Evolutionary conservation across 2,113 vertebrate species (phyloP).

Genomic region (Notothenia rossii): DNA sequence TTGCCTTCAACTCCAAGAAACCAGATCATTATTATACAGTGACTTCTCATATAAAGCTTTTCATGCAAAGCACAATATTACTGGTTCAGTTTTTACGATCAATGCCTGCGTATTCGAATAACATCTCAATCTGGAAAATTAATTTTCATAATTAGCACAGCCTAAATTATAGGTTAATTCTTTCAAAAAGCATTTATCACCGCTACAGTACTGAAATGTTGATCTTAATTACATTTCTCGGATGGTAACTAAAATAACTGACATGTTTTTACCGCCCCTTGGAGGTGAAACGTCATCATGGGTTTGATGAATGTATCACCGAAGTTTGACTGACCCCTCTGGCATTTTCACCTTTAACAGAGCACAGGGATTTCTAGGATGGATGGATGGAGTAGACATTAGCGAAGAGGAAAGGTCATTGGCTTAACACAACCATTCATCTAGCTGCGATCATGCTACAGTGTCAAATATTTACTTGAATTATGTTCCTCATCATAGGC

Average conservation of each 20-base stretch:
- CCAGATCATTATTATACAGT: constrained; percentile 2
- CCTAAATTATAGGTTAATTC: constrained; percentile 8
- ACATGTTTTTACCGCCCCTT: constrained; percentile 1
- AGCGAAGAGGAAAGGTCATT: constrained; percentile 47
- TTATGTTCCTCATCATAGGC: constrained; percentile 1
- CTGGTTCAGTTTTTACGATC: not conserved
- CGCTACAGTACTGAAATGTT: constrained; percentile 8
- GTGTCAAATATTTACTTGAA: constrained; percentile 18
- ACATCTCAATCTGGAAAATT: not conserved
- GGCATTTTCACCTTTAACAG: constrained; percentile 62
- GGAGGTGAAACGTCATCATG: constrained; percentile 31
- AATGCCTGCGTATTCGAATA: constrained; percentile 2
- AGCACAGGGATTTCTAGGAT: constrained; percentile 30
- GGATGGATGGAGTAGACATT: constrained; percentile 49
- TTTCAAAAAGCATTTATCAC: constrained; percentile 26
- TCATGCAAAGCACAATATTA: constrained; percentile 14
- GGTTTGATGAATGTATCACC: constrained; percentile 53
- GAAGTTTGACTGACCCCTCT: constrained; percentile 53
- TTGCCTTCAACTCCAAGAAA: constrained; percentile 13
- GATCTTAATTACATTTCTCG: constrained; percentile 2
- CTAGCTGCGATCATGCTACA: constrained; percentile 33
- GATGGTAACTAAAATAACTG: constrained; percentile 11
- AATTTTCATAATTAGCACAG: constrained; percentile 16
- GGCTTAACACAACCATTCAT: constrained; percentile 38
- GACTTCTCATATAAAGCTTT: constrained; percentile 4